A percentile compares a stretch with the other conserved stretches of the same genome.
Evolutionary conservation across 2,888 invertebrate genomes (phyloP).

Genomic region (Campoplex nolae): DNA sequence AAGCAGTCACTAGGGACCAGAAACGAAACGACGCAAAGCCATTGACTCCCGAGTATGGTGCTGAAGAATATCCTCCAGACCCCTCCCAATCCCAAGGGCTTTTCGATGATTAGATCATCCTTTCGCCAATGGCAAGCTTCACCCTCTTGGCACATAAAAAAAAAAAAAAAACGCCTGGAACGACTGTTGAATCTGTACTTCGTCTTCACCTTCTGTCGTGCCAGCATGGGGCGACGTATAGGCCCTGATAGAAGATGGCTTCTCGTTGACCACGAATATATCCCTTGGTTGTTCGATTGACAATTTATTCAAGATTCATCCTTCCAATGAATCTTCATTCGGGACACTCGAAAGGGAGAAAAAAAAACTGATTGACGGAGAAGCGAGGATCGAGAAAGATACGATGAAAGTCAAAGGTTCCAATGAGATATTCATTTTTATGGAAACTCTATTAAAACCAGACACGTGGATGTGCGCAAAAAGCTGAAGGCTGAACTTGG

Average conservation of each 20-base stretch:
- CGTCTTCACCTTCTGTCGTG: slow-evolving; percentile 12
- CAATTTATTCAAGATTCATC: slow-evolving; percentile 27
- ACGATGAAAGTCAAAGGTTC: neutral
- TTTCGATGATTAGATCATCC: slow-evolving; percentile 75
- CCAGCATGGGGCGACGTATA: no score
- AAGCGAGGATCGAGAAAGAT: neutral
- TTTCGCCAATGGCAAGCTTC: slow-evolving; percentile 65
- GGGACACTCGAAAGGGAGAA: neutral
- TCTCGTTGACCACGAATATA: slow-evolving; percentile 8
- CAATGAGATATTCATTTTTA: neutral
- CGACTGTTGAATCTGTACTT: slow-evolving; percentile 34
- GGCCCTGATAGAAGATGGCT: slow-evolving; percentile 1
- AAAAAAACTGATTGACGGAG: neutral
- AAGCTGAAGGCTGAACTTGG: neutral
- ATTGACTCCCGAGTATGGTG: slow-evolving; percentile 74
- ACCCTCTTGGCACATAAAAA: slow-evolving; percentile 58
- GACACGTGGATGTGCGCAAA: neutral
- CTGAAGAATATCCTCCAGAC: slow-evolving; percentile 58
- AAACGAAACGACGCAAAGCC: slow-evolving; percentile 73
- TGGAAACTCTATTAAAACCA: neutral
- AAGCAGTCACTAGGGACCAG: slow-evolving; percentile 73
- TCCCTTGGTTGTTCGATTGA: neutral
- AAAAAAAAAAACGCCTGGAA: slow-evolving; percentile 41
- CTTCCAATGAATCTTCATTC: slow-evolving; percentile 1
- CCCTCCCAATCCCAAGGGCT: slow-evolving; percentile 71